phyloP scores from a whole-genome alignment of 1,140 invertebrate species.

The Nebria ingens region DNA sequence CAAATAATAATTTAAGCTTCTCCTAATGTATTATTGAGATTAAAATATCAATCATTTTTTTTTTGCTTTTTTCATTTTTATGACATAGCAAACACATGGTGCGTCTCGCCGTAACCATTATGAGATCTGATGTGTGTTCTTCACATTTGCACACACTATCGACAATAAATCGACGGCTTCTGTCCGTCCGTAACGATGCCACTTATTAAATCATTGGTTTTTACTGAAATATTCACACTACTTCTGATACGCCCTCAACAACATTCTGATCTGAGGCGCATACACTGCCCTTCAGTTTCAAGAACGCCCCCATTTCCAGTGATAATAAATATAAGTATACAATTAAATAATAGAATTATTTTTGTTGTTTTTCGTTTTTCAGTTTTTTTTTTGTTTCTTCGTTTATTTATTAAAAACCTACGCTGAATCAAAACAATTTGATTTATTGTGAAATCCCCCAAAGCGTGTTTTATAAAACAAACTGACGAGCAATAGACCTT shows the following conservation, averaged over 20 bases:
- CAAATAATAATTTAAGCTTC: too few species aligned
- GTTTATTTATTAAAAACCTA: background rate
- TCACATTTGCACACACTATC: background rate
- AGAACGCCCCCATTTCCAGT: background rate
- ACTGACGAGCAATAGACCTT: too few species aligned
- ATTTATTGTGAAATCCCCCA: background rate
- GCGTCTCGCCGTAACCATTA: background rate
- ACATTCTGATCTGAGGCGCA: background rate
- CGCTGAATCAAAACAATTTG: background rate
- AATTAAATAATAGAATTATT: background rate
- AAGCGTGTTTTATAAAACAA: too few species aligned
- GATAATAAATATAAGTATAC: background rate
- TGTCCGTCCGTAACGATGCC: background rate
- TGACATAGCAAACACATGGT: background rate
- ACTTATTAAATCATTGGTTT: background rate
- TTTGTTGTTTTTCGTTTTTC: background rate
- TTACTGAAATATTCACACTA: background rate
- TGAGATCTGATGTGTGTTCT: background rate
- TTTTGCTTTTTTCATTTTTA: background rate
- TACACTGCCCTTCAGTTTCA: background rate
- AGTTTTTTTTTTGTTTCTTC: background rate
- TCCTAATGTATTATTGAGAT: too few species aligned
- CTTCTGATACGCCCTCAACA: background rate
- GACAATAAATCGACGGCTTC: background rate
- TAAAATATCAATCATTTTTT: too few species aligned